Evolutionary conservation across 2,797 vertebrate genomes (phyloP).

Genomic region (Chaenodraco wilsoni): DNA sequence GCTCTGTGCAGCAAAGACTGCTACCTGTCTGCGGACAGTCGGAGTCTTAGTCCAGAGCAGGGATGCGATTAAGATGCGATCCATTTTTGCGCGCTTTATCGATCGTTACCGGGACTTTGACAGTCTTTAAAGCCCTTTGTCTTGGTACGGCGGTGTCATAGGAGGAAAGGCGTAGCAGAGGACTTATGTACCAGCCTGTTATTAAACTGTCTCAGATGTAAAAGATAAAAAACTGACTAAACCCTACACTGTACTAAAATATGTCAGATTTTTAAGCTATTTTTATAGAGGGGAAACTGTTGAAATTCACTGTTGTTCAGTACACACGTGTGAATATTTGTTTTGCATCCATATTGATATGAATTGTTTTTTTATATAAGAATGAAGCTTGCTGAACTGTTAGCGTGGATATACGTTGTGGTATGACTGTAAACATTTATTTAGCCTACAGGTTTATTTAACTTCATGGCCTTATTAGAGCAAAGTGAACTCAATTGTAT

Average conservation of each 20-base stretch:
- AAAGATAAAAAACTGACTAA: constrained; percentile 65
- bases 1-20: constrained; percentile 24
- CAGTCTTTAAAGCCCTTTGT: constrained; percentile 36
- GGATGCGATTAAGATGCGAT: constrained; percentile 38
- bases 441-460: constrained; percentile 60
- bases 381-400: constrained; percentile 76
- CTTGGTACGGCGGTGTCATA: constrained; percentile 64
- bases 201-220: constrained; percentile 70
- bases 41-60: constrained; percentile 28
- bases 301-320: constrained; percentile 78
- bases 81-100: constrained; percentile 43
- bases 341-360: constrained; percentile 77
- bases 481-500: constrained; percentile 52
- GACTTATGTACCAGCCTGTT: constrained; percentile 69
- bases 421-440: constrained; percentile 57
- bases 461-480: constrained; percentile 72
- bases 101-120: constrained; percentile 43
- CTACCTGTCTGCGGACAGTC: constrained; percentile 25
- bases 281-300: constrained; percentile 83
- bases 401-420: constrained; percentile 66
- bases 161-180: constrained; percentile 75
- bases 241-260: constrained; percentile 79
- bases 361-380: constrained; percentile 72
- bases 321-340: constrained; percentile 76
- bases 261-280: constrained; percentile 86